These are phyloP conservation scores for Steinernema scapterisci DNA, from an alignment of 2,888 invertebrate genomes.

Conservation along the genomic window DNA sequence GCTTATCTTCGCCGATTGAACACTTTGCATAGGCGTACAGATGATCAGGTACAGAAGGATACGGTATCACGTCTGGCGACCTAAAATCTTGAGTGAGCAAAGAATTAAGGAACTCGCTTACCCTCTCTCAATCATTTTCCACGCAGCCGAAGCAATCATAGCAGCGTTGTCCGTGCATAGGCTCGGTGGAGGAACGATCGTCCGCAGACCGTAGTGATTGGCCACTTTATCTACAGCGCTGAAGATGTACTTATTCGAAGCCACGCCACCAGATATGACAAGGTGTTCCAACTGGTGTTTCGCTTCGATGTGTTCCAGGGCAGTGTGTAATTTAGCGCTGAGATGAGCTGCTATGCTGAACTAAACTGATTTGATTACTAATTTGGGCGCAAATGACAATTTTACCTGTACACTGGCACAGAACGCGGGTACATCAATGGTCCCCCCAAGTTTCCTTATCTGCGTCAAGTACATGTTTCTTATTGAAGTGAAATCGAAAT, in stretches of 20 bases:
- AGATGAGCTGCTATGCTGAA: slow-evolving; percentile 42
- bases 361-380: neutral
- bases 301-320: slow-evolving; percentile 38
- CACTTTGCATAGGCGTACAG: slow-evolving; percentile 51
- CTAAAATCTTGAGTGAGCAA: neutral
- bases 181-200: slow-evolving; percentile 77
- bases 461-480: slow-evolving; percentile 34
- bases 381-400: no score
- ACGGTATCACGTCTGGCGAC: slow-evolving; percentile 20
- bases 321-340: slow-evolving; percentile 42
- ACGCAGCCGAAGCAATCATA: slow-evolving; percentile 88
- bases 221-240: slow-evolving; percentile 46
- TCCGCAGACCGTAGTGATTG: slow-evolving; percentile 38
- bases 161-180: slow-evolving; percentile 96
- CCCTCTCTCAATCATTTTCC: slow-evolving; percentile 43
- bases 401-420: slow-evolving; percentile 72
- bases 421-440: slow-evolving; percentile 45
- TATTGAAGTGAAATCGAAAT: slow-evolving; percentile 44
- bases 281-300: slow-evolving; percentile 33
- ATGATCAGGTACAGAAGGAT: slow-evolving; percentile 43
- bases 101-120: neutral
- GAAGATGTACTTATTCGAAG: slow-evolving; percentile 54
- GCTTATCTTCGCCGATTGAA: slow-evolving; percentile 44
- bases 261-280: slow-evolving; percentile 64
- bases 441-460: neutral